A percentile compares a stretch with the other conserved stretches of the same genome.
These are phyloP conservation scores for Zophobas morio DNA, from an alignment of 1,140 invertebrate species.

Conservation along the genomic window DNA sequence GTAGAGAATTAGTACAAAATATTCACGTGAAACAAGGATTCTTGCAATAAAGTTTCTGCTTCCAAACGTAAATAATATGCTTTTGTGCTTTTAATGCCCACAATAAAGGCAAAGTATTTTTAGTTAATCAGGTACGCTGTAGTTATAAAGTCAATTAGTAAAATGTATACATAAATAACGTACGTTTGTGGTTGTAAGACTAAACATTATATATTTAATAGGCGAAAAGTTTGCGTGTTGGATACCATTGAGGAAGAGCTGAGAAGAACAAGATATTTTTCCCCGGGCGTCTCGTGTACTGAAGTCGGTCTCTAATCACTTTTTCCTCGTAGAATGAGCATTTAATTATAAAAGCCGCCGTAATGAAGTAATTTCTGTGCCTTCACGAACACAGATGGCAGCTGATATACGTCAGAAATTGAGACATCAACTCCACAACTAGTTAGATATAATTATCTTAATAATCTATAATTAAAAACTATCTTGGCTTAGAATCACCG, in stretches of 20 bases:
- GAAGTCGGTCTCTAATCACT: slow-evolving; percentile 41
- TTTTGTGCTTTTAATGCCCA: too few relatives aligned
- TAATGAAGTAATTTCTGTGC: slow-evolving; percentile 56
- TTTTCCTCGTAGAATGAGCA: slow-evolving; percentile 49
- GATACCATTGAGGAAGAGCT: background rate
- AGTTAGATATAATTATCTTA: slow-evolving; percentile 56
- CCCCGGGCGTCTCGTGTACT: slow-evolving; percentile 37
- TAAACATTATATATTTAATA: background rate
- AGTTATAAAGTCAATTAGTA: too few relatives aligned
- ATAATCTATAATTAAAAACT: slow-evolving; percentile 58
- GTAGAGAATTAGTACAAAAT: too few relatives aligned
- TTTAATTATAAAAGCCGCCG: slow-evolving; percentile 57
- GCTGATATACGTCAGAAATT: slow-evolving; percentile 55
- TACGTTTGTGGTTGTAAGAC: too few relatives aligned
- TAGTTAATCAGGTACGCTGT: too few relatives aligned
- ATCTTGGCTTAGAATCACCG: slow-evolving; percentile 51
- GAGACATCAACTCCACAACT: slow-evolving; percentile 55
- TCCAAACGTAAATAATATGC: too few relatives aligned
- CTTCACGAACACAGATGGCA: slow-evolving; percentile 46
- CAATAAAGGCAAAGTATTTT: too few relatives aligned
- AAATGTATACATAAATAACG: too few relatives aligned
- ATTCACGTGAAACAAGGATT: too few relatives aligned
- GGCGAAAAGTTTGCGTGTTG: slow-evolving; percentile 11
- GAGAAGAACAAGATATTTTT: slow-evolving; percentile 15
- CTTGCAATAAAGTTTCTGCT: too few relatives aligned